Percentiles rank a stretch among this genome's conserved stretches.
Conservation (phyloP, 2,113 vertebrate species). For the Gyps fulvus region DNA sequence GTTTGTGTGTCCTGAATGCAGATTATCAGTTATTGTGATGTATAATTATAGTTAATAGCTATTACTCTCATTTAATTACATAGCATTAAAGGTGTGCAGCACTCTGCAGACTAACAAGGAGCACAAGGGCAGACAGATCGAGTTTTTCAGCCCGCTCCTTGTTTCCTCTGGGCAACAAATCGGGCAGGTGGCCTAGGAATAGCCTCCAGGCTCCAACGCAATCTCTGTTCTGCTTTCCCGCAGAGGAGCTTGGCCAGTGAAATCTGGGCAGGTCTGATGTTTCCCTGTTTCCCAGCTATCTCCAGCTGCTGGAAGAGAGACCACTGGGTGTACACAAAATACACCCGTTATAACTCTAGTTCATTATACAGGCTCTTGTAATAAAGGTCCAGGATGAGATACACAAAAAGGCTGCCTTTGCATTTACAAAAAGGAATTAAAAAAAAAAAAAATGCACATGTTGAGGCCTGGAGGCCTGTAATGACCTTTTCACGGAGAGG, state of each 20-base stretch:
- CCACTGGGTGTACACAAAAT: background rate
- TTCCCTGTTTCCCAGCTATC: background rate
- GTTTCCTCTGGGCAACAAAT: background rate
- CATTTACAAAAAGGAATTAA: background rate
- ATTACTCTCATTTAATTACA: background rate
- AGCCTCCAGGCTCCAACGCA: background rate
- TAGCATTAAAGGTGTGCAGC: background rate
- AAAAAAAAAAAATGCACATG: fast-evolving
- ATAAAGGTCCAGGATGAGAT: background rate
- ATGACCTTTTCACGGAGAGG: background rate
- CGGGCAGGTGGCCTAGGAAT: background rate
- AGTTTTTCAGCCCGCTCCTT: background rate
- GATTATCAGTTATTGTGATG: background rate
- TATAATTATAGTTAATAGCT: background rate
- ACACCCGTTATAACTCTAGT: background rate
- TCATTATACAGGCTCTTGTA: background rate
- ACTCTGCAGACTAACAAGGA: background rate
- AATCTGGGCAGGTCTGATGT: background rate
- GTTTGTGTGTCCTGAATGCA: background rate
- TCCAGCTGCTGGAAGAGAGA: background rate
- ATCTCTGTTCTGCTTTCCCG: background rate
- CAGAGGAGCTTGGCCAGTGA: background rate
- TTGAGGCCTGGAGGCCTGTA: background rate
- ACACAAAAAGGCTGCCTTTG: background rate
- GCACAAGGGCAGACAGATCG: background rate